Evolutionary conservation across 2,888 invertebrate genomes (phyloP).

Genomic region (Sphinx pinastri): DNA sequence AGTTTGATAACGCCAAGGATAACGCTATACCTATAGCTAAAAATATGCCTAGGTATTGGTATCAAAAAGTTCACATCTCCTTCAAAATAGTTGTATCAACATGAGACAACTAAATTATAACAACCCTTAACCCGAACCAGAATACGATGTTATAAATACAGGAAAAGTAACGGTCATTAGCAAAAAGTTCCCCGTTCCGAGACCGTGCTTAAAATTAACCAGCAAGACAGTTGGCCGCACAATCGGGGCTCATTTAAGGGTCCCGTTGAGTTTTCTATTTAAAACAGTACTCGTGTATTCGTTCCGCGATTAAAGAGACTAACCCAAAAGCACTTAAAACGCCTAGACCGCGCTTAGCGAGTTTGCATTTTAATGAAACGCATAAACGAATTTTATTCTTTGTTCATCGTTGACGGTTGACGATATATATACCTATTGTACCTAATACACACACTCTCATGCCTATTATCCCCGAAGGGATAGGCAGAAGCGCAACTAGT

Average conservation of each 20-base stretch:
- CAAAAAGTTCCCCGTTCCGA: constrained; percentile 30
- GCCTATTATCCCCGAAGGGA: too few species aligned
- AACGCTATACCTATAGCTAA: too few species aligned
- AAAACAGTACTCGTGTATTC: constrained; percentile 61
- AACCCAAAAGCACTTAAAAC: constrained; percentile 56
- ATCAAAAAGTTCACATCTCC: too few species aligned
- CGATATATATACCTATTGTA: neutral
- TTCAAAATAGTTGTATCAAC: neutral
- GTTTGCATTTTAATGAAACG: constrained; percentile 70
- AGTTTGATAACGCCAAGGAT: too few species aligned
- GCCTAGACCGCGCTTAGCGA: constrained; percentile 62
- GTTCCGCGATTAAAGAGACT: constrained; percentile 65
- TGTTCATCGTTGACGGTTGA: neutral
- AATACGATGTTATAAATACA: constrained; percentile 30
- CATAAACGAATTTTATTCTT: constrained; percentile 39
- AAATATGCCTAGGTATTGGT: too few species aligned
- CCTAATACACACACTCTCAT: too few species aligned
- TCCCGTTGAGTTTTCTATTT: constrained; percentile 45
- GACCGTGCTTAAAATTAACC: constrained; percentile 35
- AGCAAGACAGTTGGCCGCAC: constrained; percentile 32
- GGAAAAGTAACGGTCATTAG: constrained; percentile 29
- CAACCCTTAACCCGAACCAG: too few species aligned
- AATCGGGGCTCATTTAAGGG: constrained; percentile 46
- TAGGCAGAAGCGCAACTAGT: too few species aligned
- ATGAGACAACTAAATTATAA: neutral